A percentile compares a stretch with the other conserved stretches of the same genome.
phyloP scores from a whole-genome alignment of 2,888 invertebrate genomes.

The Agrilus biguttatus region DNA sequence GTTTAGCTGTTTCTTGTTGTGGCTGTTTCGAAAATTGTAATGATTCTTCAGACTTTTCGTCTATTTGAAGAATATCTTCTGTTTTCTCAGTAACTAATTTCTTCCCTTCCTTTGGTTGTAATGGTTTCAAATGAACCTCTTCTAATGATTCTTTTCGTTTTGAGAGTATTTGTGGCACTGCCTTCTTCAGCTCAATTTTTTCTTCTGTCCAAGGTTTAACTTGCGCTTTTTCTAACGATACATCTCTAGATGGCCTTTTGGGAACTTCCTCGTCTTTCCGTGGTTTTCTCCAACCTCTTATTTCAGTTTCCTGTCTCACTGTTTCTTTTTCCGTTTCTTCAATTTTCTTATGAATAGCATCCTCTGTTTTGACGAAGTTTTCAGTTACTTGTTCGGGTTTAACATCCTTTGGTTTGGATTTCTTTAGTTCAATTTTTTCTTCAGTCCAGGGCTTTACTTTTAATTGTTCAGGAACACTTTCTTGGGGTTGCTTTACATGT shows the following conservation, averaged over 20 bases:
- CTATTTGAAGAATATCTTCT: conserved; percentile 2
- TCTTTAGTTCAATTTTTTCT: conserved; percentile 8
- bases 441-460: conserved; percentile 8
- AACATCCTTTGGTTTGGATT: conserved; percentile 23
- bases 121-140: conserved; percentile 34
- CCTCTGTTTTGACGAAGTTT: conserved; percentile 16
- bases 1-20: conserved; percentile 1
- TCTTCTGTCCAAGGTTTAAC: conserved; percentile 51
- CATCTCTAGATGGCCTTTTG: neutral
- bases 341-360: neutral
- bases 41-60: conserved; percentile 7
- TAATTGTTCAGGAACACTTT: conserved; percentile 2
- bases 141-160: conserved; percentile 34
- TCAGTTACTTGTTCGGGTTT: conserved; percentile 27
- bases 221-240: conserved; percentile 10
- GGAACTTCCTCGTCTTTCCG: conserved; percentile 3
- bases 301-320: conserved; percentile 3
- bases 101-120: conserved; percentile 10
- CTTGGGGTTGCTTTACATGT: conserved; percentile 3
- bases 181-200: conserved; percentile 39
- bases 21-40: conserved; percentile 4
- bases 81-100: conserved; percentile 8
- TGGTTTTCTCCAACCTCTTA: conserved; percentile 8
- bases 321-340: conserved; percentile 12
- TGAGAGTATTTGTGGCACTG: conserved; percentile 29